A percentile compares a stretch with the other conserved stretches of the same genome.
Evolutionary conservation across 2,888 invertebrate genomes (phyloP).

Genomic region (Leucoptera coffeella): DNA sequence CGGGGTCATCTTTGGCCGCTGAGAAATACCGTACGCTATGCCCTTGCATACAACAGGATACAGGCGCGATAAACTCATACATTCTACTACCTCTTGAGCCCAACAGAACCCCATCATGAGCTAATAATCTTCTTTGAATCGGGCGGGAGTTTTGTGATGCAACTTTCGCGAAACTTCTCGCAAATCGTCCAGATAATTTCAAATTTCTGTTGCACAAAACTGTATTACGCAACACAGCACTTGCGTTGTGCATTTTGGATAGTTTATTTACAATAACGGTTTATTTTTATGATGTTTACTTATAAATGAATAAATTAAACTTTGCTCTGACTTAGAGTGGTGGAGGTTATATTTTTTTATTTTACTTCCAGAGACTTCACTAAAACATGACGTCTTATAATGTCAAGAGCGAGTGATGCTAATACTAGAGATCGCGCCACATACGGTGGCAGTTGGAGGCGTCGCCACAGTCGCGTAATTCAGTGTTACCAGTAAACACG

Average conservation of each 20-base stretch:
- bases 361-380: conserved; percentile 41
- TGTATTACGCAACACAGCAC: conserved; percentile 23
- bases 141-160: conserved; percentile 13
- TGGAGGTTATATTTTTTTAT: too few relatives aligned
- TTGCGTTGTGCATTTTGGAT: conserved; percentile 31
- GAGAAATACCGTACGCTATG: conserved; percentile 20
- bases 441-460: too few relatives aligned
- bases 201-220: conserved; percentile 22
- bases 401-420: too few relatives aligned
- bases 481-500: too few relatives aligned
- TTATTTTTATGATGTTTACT: conserved; percentile 1
- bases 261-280: conserved; percentile 2
- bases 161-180: conserved; percentile 32
- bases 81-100: conserved; percentile 11
- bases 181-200: conserved; percentile 16
- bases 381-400: too few relatives aligned
- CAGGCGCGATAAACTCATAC: conserved; percentile 14
- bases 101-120: conserved; percentile 9
- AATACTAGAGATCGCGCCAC: too few relatives aligned
- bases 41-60: conserved; percentile 10
- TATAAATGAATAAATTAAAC: conserved; percentile 17
- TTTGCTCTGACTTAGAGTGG: conserved; percentile 13
- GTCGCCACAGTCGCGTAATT: too few relatives aligned
- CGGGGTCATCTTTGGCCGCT: conserved; percentile 25
- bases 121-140: conserved; percentile 7